phyloP scores from a whole-genome alignment of 2,113 vertebrate species.

The Anguilla japonica region DNA sequence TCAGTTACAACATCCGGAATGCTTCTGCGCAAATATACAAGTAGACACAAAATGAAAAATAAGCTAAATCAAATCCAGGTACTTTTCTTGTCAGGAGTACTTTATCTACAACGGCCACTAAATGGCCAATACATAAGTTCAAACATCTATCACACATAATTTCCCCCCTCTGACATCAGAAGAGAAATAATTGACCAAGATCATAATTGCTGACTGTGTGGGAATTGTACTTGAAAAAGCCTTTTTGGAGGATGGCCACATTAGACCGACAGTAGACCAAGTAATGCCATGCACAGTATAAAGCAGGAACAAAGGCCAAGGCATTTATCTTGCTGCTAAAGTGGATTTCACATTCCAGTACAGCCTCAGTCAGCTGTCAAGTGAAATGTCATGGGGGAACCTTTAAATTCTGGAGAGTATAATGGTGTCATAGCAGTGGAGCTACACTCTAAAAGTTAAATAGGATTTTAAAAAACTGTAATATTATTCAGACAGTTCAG shows the following conservation, averaged over 20 bases:
- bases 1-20: background rate
- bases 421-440: background rate
- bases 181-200: slow-evolving; percentile 56
- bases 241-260: slow-evolving; percentile 56
- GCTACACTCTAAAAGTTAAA: background rate
- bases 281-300: background rate
- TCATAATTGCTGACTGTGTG: slow-evolving; percentile 64
- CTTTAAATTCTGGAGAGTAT: background rate
- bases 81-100: slow-evolving; percentile 34
- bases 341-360: background rate
- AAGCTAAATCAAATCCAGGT: slow-evolving; percentile 22
- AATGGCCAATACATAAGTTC: slow-evolving; percentile 22
- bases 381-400: background rate
- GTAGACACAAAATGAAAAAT: background rate
- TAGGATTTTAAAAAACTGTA: background rate
- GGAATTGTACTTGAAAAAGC: slow-evolving; percentile 60
- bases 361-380: background rate
- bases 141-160: slow-evolving; percentile 47
- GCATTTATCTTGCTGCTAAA: background rate
- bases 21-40: background rate
- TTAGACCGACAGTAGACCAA: slow-evolving; percentile 22
- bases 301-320: background rate
- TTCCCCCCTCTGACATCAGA: slow-evolving; percentile 38
- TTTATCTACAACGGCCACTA: slow-evolving; percentile 24
- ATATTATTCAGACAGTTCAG: background rate